Conservation (phyloP, 2,113 vertebrate species). For the Pachyramphus minor region DNA sequence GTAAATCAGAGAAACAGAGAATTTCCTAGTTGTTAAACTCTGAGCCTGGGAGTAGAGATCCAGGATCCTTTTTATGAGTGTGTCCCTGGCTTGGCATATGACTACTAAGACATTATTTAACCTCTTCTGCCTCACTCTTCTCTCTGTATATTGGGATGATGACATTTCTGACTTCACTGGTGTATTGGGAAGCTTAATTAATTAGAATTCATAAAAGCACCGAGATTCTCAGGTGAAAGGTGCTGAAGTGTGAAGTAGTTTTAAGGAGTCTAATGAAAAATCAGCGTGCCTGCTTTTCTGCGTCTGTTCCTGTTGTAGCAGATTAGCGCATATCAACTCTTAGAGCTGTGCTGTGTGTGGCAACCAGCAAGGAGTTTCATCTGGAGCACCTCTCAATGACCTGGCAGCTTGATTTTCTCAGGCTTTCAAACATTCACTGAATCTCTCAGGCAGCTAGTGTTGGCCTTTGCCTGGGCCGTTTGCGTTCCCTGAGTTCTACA, state of each 20-base stretch:
- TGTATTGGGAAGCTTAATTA: conserved; percentile 49
- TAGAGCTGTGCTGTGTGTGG: background rate
- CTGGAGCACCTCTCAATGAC: background rate
- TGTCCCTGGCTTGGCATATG: background rate
- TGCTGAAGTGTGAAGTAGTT: conserved; percentile 25
- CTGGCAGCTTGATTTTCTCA: background rate
- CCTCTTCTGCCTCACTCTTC: conserved; percentile 4
- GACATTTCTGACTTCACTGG: conserved; percentile 4
- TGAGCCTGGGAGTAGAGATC: background rate
- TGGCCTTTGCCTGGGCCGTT: background rate
- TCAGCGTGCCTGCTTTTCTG: background rate
- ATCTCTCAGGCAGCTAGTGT: background rate
- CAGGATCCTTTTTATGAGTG: background rate
- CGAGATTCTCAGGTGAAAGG: background rate
- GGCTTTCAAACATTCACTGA: background rate
- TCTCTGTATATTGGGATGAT: background rate
- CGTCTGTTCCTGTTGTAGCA: background rate
- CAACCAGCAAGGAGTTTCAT: background rate
- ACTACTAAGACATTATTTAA: conserved; percentile 21
- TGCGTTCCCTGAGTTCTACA: background rate
- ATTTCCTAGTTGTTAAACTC: conserved; percentile 20
- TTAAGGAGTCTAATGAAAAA: conserved; percentile 14
- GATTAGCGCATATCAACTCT: background rate
- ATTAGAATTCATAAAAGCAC: conserved; percentile 21
- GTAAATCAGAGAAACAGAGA: conserved; percentile 46